These are phyloP conservation scores for Sebastes taczanowskii DNA, from an alignment of 2,797 vertebrate genomes.

Conservation along the genomic window DNA sequence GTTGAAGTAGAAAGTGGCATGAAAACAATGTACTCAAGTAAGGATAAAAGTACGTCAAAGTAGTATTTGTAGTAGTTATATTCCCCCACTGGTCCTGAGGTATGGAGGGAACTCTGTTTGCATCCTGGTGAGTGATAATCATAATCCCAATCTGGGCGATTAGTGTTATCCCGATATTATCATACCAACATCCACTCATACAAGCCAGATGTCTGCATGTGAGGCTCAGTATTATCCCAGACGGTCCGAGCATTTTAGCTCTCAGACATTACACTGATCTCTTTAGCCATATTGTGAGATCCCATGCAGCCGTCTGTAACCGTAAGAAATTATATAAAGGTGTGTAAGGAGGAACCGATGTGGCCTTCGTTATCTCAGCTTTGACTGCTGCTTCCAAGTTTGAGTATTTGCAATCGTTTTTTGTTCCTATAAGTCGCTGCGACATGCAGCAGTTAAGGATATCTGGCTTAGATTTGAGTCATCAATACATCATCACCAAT, in stretches of 20 bases:
- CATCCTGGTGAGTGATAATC: conserved; percentile 39
- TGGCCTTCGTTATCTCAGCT: neutral
- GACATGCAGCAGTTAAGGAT: neutral
- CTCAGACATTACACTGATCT: conserved; percentile 8
- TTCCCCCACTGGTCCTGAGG: neutral
- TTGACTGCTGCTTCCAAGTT: neutral
- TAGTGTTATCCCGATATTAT: conserved; percentile 60
- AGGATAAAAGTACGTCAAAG: rapidly evolving
- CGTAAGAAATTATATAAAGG: neutral
- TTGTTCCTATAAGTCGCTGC: neutral
- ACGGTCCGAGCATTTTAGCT: neutral
- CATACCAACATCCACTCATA: conserved; percentile 38
- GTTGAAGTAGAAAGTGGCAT: too few species aligned
- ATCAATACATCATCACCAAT: neutral
- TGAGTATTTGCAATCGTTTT: too few species aligned
- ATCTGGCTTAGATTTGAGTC: neutral
- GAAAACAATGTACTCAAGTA: too few species aligned
- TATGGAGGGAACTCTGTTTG: conserved; percentile 1
- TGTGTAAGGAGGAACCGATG: neutral
- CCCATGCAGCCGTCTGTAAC: neutral
- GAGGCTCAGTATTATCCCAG: conserved; percentile 23
- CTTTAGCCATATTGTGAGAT: neutral
- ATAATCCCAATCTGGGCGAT: conserved; percentile 62
- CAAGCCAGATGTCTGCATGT: conserved; percentile 43
- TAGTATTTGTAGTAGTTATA: too few species aligned